Evolutionary conservation across 2,888 invertebrate genomes (phyloP), one percentile per base, ranked within the genome.

Genomic region (Cosmia pyralina): DNA sequence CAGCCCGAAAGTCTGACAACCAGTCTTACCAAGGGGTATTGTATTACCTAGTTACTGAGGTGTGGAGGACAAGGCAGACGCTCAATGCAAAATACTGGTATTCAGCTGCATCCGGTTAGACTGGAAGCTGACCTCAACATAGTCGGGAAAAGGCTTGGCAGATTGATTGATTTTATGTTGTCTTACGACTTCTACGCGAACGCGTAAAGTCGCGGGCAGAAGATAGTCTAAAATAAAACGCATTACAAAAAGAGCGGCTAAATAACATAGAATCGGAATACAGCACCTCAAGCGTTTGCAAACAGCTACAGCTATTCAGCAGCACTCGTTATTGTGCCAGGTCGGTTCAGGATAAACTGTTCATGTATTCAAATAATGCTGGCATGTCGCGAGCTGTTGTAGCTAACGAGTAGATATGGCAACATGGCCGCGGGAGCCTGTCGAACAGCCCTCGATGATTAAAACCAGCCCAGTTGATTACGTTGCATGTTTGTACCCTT

Each of bases 391-490:
- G 79, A 75, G 69, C 75, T 72, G 83, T 57, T 63, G 77, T 79
- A 80, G 71, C 67, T 73, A 80, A 78, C 81, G 82, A 81, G 81
- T 86, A 83, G 80, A 81, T 80, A 81, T 69, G 83, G 69, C 53
- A 73, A 72, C 64, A 82, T 62, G 71, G 81, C 71, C 78, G 72
- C 76, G 79, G 77, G 81, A 81, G 79, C 75, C 84, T 77, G 86
- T 87, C 87, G 84, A 88, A 88, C 88, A 88, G 83, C 90, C 89
- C 88, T 79, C 91, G 90, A 92, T 94, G 92, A 94, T 93, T 94
- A 94, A 94, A 93, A 93, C 91, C 88, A 89, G 90, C 89, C 88
- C 88, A 89, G 91, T 94, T 94, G 93, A 94, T 94, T 94, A 93
- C 92, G 88, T 88, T 89, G 88, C 93, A 88, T 93, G 93, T 94